Evolutionary conservation across 1,140 invertebrate species (phyloP).

Genomic region (Colletes latitarsis): DNA sequence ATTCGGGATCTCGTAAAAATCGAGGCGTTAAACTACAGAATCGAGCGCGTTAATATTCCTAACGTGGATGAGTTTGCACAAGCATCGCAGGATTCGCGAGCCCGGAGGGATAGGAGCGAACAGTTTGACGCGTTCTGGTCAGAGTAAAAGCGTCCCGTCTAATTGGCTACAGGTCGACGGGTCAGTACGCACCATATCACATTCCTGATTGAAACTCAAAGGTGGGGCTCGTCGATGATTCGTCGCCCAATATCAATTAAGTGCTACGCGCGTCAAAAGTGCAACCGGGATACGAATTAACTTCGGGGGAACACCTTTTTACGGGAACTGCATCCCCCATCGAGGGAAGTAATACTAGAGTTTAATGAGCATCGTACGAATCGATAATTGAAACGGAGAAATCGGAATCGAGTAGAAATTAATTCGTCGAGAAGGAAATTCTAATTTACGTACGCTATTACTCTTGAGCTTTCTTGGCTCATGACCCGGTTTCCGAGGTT

Average conservation of each 20-base stretch:
- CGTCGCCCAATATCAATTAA: background rate
- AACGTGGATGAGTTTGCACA: background rate
- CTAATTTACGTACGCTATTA: background rate
- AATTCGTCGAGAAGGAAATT: background rate
- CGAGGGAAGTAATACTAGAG: background rate
- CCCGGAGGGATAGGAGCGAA: background rate
- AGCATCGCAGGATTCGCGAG: background rate
- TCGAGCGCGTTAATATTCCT: background rate
- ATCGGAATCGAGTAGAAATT: background rate
- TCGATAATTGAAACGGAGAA: background rate
- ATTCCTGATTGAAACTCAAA: background rate
- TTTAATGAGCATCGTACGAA: background rate
- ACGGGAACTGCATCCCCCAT: background rate
- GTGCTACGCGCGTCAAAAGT: background rate
- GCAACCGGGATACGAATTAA: background rate
- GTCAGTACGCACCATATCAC: conserved; percentile 25
- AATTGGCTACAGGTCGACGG: conserved; percentile 21
- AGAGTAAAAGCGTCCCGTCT: conserved; percentile 14
- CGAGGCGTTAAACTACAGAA: too few relatives aligned
- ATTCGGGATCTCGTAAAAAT: too few relatives aligned
- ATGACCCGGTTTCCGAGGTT: too few relatives aligned
- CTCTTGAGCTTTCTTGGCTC: background rate
- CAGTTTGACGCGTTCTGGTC: background rate
- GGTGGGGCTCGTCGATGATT: background rate
- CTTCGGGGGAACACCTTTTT: background rate